Evolutionary conservation across 2,888 invertebrate genomes (phyloP).

Genomic region (Apodemia duryi): DNA sequence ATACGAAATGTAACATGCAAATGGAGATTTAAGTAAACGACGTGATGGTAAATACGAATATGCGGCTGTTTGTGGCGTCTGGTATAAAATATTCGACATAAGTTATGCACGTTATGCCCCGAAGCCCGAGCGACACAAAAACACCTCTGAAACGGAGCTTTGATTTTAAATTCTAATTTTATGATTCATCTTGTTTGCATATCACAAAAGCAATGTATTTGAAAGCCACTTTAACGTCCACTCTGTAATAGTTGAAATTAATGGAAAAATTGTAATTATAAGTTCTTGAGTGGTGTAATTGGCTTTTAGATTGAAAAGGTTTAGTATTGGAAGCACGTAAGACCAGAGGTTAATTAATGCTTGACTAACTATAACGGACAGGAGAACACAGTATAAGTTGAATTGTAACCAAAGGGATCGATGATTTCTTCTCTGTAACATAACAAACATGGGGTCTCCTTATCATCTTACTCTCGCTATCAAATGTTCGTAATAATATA

Average conservation of each 20-base stretch:
- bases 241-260: not conserved
- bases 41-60: slow-evolving; percentile 57
- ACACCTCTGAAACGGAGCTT: slow-evolving; percentile 63
- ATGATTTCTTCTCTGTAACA: too few relatives aligned
- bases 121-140: slow-evolving; percentile 53
- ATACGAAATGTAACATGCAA: slow-evolving; percentile 33
- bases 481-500: too few relatives aligned
- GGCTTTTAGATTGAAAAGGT: not conserved
- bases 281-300: not conserved
- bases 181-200: slow-evolving; percentile 61
- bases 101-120: slow-evolving; percentile 59
- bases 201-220: slow-evolving; percentile 51
- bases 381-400: too few relatives aligned
- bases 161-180: slow-evolving; percentile 77
- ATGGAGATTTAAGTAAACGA: slow-evolving; percentile 39
- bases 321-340: not conserved
- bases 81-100: slow-evolving; percentile 60
- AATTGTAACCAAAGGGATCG: too few relatives aligned
- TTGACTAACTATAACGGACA: too few relatives aligned
- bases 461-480: too few relatives aligned
- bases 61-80: slow-evolving; percentile 55
- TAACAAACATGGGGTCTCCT: too few relatives aligned
- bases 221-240: slow-evolving; percentile 27
- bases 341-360: not conserved
- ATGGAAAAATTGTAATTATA: not conserved